phyloP scores from a whole-genome alignment of 2,888 invertebrate genomes.

The Ferdinandea cuprea region DNA sequence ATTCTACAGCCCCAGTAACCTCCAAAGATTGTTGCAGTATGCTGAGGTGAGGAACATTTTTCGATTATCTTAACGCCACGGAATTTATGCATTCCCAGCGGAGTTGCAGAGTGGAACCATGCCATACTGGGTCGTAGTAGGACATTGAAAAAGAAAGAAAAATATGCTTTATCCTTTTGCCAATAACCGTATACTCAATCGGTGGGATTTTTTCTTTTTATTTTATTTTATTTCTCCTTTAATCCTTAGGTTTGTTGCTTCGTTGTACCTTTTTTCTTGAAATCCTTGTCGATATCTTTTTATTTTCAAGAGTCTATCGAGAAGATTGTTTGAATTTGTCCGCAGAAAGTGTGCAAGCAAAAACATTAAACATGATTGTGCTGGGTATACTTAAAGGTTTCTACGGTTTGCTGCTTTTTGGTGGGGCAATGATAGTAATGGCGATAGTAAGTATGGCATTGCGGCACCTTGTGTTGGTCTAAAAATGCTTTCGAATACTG shows the following conservation, averaged over 20 bases:
- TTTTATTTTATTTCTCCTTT: constrained; percentile 4
- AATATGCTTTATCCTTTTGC: constrained; percentile 67
- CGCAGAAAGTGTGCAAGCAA: constrained; percentile 46
- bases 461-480: constrained; percentile 26
- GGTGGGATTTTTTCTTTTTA: constrained; percentile 25
- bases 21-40: constrained; percentile 45
- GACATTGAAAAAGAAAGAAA: constrained; percentile 39
- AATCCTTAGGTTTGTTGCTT: constrained; percentile 35
- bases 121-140: constrained; percentile 1
- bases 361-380: constrained; percentile 58
- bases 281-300: constrained; percentile 62
- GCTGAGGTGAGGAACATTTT: constrained; percentile 34
- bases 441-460: constrained; percentile 45
- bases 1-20: constrained; percentile 7
- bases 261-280: constrained; percentile 17
- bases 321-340: constrained; percentile 55
- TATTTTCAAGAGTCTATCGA: constrained; percentile 57
- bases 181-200: constrained; percentile 60
- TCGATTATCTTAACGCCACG: constrained; percentile 71
- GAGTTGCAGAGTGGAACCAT: constrained; percentile 37
- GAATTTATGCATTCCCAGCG: constrained; percentile 65
- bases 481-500: constrained; percentile 31
- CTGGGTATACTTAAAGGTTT: constrained; percentile 36
- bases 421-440: constrained; percentile 50
- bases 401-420: constrained; percentile 15